Conservation (phyloP, 1,140 invertebrate genomes). For the Chironomus striatipennis region DNA sequence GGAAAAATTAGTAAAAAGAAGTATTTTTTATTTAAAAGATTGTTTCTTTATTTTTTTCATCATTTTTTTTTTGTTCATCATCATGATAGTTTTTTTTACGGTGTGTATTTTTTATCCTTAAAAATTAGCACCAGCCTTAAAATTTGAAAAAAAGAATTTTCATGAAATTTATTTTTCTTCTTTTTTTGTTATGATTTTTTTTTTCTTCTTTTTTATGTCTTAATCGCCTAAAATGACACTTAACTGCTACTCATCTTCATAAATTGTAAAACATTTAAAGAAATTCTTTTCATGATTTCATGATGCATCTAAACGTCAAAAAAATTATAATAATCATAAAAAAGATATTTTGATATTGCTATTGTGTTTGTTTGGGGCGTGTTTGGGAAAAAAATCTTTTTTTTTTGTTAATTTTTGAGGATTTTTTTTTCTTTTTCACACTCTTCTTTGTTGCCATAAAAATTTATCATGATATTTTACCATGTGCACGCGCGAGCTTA, state of each 20-base stretch:
- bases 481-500: conserved; percentile 3
- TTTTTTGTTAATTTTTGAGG: neutral
- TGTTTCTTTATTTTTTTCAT: neutral
- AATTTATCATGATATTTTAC: neutral
- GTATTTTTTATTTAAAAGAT: conserved; percentile 15
- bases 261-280: conserved; percentile 9
- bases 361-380: neutral
- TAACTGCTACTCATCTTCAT: neutral
- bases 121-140: conserved; percentile 22
- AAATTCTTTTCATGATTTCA: neutral
- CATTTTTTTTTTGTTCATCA: conserved; percentile 10
- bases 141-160: neutral
- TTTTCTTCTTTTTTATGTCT: neutral
- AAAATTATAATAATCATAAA: conserved; percentile 10
- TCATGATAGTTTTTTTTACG: conserved; percentile 13
- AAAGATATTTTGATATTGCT: neutral
- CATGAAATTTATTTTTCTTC: too few relatives aligned
- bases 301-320: conserved; percentile 6
- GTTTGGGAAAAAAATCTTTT: too few relatives aligned
- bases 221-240: conserved; percentile 13
- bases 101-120: neutral
- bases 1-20: neutral
- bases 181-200: too few relatives aligned
- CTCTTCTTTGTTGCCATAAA: neutral
- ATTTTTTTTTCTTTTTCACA: neutral